Base-by-base conservation (phyloP, 2,113 vertebrate genomes). In the Sebastes fasciatus region DNA sequence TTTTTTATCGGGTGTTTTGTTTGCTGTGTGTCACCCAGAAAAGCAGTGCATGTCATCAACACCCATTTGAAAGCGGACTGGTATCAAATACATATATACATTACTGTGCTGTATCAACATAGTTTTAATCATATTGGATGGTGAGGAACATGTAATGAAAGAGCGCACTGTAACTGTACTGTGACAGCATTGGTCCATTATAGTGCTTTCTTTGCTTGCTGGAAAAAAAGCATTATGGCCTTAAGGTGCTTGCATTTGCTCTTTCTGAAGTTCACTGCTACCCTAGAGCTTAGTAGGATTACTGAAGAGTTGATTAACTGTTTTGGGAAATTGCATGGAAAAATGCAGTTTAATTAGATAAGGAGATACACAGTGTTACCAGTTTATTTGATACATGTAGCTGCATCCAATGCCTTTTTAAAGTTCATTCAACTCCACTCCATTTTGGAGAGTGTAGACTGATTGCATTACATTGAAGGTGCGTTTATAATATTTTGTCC, bases 61-160 rank as follows among this genome's bases (percentile, higher is more conserved):
- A 40, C 3, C 23, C 11, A 42, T 62, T 63, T 71, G 2, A 71
- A 46, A 71, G 17, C n/a, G 2, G 6, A 16, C 48, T 55, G 3
- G 1, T 54, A 26, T 55, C 14, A 55, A 4, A 72, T 46, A 3
- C 1, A 19, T 51, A 55, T 3, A 48, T 52, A 11, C 21, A 46
- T 9, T 19, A 9, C 14, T 19, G 7, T 58, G 14, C n/a, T 2
- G 8, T 14, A 54, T n/a, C 26, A 62, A 48, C 14, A 45, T n/a
- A 21, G 7, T 6, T 52, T 48, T 21, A 66, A 55, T 74, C 43
- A 21, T 16, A 9, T 17, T 60, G 23, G 6, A n/a, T 46, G 26
- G 23, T 13, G 23, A 74, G 49, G 23, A 23, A 61, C 49, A 51
- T 42, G 34, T 23, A 19, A 66, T 74, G 45, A 65, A 65, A 71